Conservation (phyloP, 2,113 vertebrate species). For the Uria lomvia region DNA sequence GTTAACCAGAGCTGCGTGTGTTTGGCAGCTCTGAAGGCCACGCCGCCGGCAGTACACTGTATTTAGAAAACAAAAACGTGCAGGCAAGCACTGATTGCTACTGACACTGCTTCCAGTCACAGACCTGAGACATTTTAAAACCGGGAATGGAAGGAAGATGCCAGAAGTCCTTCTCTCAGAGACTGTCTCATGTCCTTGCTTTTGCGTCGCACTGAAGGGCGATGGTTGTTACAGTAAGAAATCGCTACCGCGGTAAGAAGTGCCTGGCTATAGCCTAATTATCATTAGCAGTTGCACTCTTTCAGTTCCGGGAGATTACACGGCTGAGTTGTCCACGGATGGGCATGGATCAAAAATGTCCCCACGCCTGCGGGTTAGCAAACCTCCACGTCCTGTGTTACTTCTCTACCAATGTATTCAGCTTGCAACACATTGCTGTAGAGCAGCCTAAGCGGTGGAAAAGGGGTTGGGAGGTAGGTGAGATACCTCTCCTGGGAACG, state of each 20-base stretch:
- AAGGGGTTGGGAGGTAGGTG: neutral
- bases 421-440: neutral
- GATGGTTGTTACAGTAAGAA: neutral
- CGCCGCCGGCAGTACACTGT: rapidly evolving
- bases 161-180: neutral
- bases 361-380: neutral
- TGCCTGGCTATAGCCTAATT: neutral
- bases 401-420: neutral
- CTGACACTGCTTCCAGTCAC: neutral
- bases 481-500: neutral
- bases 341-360: neutral
- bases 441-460: neutral
- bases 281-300: neutral
- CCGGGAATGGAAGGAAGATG: neutral
- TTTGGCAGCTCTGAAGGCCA: neutral
- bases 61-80: rapidly evolving
- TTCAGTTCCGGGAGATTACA: neutral
- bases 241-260: neutral
- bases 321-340: rapidly evolving
- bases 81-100: neutral
- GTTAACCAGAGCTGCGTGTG: neutral
- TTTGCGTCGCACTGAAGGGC: neutral
- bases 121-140: neutral
- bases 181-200: neutral
- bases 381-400: neutral